These are phyloP conservation scores for Drosophila kepulauana DNA, from an alignment of 1,140 invertebrate species.

Conservation along the genomic window DNA sequence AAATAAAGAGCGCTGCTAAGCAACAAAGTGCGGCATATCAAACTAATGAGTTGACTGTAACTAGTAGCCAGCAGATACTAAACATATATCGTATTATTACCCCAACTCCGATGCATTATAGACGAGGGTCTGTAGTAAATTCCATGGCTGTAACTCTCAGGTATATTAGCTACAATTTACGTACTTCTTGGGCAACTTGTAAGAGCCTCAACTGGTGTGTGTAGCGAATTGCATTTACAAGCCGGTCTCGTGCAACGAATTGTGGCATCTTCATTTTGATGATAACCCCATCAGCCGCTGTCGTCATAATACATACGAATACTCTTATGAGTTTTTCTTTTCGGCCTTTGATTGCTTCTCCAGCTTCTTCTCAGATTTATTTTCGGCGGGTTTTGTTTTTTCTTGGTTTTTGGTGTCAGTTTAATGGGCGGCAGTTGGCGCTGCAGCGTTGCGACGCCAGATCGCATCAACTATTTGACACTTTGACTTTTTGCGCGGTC, in stretches of 20 bases:
- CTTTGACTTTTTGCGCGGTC: constrained; percentile 61
- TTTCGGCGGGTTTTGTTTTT: constrained; percentile 14
- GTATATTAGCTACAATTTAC: constrained; percentile 12
- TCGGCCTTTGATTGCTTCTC: constrained; percentile 30
- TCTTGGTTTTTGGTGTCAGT: constrained; percentile 43
- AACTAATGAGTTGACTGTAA: neutral
- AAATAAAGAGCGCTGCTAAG: constrained; percentile 13
- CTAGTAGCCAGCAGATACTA: no score
- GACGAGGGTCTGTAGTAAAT: neutral
- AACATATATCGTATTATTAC: no score
- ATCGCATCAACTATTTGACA: constrained; percentile 62
- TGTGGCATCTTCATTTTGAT: constrained; percentile 21
- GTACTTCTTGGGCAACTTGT: constrained; percentile 2
- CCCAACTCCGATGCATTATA: neutral
- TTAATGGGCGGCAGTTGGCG: constrained; percentile 53
- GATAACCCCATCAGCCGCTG: constrained; percentile 21
- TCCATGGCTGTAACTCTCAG: neutral
- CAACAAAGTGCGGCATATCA: constrained; percentile 7
- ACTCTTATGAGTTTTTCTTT: constrained; percentile 17
- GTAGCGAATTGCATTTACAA: constrained; percentile 14
- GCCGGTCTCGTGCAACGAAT: constrained; percentile 18
- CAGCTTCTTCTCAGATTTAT: constrained; percentile 33
- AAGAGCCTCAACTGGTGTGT: constrained; percentile 1
- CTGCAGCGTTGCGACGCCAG: constrained; percentile 32
- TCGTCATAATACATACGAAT: constrained; percentile 40